phyloP scores from a whole-genome alignment of 53 echinoderm and acorn worm genomes.

The Hippasteria phrygiana region DNA sequence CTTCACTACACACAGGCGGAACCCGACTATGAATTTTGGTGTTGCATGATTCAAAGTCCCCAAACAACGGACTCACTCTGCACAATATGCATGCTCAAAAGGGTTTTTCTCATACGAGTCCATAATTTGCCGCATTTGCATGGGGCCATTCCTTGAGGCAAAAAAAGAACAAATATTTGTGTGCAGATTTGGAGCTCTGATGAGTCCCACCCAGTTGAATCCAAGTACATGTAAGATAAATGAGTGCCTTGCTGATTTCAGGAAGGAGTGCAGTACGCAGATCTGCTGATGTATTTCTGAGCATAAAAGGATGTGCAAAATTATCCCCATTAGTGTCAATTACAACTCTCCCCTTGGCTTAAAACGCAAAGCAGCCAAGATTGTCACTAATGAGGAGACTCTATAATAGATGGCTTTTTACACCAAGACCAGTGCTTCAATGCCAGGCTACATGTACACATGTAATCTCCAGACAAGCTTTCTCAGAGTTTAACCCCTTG shows the following conservation, averaged over 20 bases:
- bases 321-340: conserved; percentile 9
- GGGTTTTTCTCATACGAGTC: too few relatives aligned
- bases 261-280: conserved; percentile 21
- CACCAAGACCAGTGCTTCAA: neutral
- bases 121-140: too few relatives aligned
- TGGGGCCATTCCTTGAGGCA: too few relatives aligned
- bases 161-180: too few relatives aligned
- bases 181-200: neutral
- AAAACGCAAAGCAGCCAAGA: neutral
- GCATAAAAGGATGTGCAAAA: conserved; percentile 9
- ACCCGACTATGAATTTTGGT: too few relatives aligned
- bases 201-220: neutral
- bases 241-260: conserved; percentile 8
- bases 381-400: neutral
- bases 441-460: neutral
- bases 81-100: too few relatives aligned
- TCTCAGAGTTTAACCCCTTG: too few relatives aligned
- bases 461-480: neutral
- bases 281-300: conserved; percentile 5
- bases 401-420: neutral
- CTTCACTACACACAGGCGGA: too few relatives aligned
- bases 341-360: neutral
- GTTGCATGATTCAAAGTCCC: too few relatives aligned
- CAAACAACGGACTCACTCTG: too few relatives aligned
- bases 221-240: neutral